Evolutionary conservation across 2,888 invertebrate species (phyloP), one percentile per base, ranked within the genome.

Genomic region (Atethmia centrago): DNA sequence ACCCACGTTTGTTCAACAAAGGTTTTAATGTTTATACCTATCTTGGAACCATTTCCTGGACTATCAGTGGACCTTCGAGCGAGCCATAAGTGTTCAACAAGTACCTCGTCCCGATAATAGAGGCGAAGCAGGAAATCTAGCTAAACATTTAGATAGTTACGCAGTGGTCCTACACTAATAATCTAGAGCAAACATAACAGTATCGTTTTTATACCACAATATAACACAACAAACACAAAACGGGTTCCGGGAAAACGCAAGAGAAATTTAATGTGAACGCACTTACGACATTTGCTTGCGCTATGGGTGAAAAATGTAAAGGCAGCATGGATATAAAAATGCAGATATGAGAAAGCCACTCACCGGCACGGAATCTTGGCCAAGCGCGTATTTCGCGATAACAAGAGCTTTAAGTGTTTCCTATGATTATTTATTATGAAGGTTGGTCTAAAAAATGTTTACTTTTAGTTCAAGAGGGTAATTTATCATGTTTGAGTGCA

Each of bases 1-100:
- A 86, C 89, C 89, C 90, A 89, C 89, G 90, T 91, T 92, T 90
- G 88, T 88, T 85, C 84, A 89, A 90, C 89, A 90, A 90, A 89
- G 88, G 88, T 87, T 91, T 90, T 88, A 90, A 89, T 90, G 88
- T 88, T 87, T 89, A 85, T 89, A 89, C 85, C 84, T 89, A 90
- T 88, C 88, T 88, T 77, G 59, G 65, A 86, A 85, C 84, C 85
- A 88, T 91, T 87, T 88, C 85, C 86, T 86, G 74, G 67, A 70
- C 80, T 77, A 80, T 80, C 77, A 73, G 71, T 70, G 67, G 55
- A 62, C 66, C 74, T 68, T 61, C 56, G 28, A 67, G 58, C 67
- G 53, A 69, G 12, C 69, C 65, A 74, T 81, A 76, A 85, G 49
- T 58, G 61, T 73, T 49, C 51, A 56, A 80, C 55, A 55, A 51